phyloP scores from a whole-genome alignment of 2,888 invertebrate species.

The Mycogona germanica region DNA sequence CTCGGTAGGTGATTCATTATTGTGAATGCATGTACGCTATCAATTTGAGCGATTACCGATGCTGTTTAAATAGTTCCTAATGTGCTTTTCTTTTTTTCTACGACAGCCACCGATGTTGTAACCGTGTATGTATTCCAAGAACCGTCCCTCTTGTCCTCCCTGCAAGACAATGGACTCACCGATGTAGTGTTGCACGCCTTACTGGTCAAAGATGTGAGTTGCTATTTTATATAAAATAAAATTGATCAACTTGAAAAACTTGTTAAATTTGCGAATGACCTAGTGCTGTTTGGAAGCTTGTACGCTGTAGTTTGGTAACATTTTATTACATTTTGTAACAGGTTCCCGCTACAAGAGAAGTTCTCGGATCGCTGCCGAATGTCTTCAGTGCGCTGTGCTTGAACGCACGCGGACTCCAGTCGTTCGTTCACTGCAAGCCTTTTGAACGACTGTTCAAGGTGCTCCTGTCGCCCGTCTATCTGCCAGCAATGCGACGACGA shows the following conservation, averaged over 20 bases:
- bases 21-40: background rate
- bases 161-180: constrained; percentile 76
- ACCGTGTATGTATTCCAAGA: constrained; percentile 65
- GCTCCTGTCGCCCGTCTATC: constrained; percentile 63
- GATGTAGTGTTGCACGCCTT: constrained; percentile 73
- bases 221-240: background rate
- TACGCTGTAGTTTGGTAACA: constrained; percentile 7
- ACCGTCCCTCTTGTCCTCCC: constrained; percentile 63
- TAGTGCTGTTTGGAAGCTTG: background rate
- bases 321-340: constrained; percentile 23
- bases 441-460: constrained; percentile 66
- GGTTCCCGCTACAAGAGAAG: constrained; percentile 56
- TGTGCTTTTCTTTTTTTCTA: constrained; percentile 10
- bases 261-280: background rate
- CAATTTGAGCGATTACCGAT: too few species aligned
- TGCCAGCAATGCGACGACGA: constrained; percentile 70
- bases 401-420: constrained; percentile 62
- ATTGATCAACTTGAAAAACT: background rate
- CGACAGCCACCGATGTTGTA: constrained; percentile 55
- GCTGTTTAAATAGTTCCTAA: constrained; percentile 14
- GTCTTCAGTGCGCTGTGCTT: constrained; percentile 76
- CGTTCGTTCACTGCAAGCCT: constrained; percentile 64
- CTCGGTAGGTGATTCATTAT: constrained; percentile 43
- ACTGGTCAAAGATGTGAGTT: constrained; percentile 59
- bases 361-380: constrained; percentile 71